Conservation (phyloP, 2,888 invertebrate species). For the Lamellibrachia satsuma region DNA sequence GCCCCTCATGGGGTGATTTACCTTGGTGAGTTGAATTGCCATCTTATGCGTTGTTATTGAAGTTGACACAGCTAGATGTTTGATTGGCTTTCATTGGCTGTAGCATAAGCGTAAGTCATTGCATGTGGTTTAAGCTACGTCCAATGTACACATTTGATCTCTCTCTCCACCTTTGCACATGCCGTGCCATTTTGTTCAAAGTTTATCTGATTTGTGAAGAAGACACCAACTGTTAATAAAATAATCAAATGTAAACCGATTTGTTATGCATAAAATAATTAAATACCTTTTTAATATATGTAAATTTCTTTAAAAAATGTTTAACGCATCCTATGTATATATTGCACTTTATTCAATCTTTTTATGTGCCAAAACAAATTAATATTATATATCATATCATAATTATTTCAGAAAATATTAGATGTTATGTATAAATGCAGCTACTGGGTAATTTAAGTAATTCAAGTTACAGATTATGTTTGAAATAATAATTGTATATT, state of each 20-base stretch:
- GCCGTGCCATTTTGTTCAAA: background rate
- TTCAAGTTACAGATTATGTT: too few species aligned
- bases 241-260: background rate
- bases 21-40: slow-evolving; percentile 9
- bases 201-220: background rate
- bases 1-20: background rate
- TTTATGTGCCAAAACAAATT: too few species aligned
- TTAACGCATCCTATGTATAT: background rate
- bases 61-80: slow-evolving; percentile 13
- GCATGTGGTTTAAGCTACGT: background rate
- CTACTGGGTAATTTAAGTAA: too few species aligned
- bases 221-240: background rate
- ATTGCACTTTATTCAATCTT: background rate
- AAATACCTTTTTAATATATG: background rate
- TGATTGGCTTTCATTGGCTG: slow-evolving; percentile 4
- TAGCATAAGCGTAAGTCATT: background rate
- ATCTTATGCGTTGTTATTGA: background rate
- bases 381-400: too few species aligned
- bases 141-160: background rate
- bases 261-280: background rate
- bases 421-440: too few species aligned
- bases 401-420: too few species aligned
- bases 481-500: too few species aligned
- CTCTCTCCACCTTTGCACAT: background rate
- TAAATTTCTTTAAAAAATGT: background rate